Conservation (phyloP, 1,140 invertebrate genomes). For the Leptinotarsa undecemlineata region DNA sequence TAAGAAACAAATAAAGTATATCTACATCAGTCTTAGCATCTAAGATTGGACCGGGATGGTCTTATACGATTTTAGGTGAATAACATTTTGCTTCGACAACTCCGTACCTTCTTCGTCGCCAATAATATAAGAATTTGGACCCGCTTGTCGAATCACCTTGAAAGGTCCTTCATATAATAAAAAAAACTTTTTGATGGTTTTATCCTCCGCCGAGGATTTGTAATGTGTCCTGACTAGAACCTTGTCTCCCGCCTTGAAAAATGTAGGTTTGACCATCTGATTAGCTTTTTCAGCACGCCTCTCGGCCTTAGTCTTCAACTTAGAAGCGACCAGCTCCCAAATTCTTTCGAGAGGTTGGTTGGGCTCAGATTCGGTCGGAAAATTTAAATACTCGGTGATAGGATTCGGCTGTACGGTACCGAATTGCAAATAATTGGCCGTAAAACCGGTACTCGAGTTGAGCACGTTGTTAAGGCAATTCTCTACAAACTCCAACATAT, state of each 20-base stretch:
- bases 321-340: not conserved
- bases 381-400: not conserved
- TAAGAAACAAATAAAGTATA: too few species aligned
- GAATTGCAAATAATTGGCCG: too few species aligned
- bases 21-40: too few species aligned
- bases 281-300: constrained; percentile 4
- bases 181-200: not conserved
- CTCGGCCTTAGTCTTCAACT: not conserved
- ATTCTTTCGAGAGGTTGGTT: not conserved
- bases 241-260: not conserved
- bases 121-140: too few species aligned
- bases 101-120: too few species aligned
- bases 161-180: not conserved
- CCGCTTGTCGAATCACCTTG: not conserved
- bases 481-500: constrained; percentile 6
- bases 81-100: too few species aligned
- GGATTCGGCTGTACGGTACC: not conserved
- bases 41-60: too few species aligned
- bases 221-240: not conserved
- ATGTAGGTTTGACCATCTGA: not conserved
- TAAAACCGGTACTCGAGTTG: constrained; percentile 18
- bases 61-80: too few species aligned
- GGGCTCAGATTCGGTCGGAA: not conserved
- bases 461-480: constrained; percentile 12
- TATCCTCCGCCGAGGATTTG: not conserved